Percentiles rank a stretch among this genome's conserved stretches.
Conservation (phyloP, 2,113 vertebrate species). For the Amblyornis subalaris region DNA sequence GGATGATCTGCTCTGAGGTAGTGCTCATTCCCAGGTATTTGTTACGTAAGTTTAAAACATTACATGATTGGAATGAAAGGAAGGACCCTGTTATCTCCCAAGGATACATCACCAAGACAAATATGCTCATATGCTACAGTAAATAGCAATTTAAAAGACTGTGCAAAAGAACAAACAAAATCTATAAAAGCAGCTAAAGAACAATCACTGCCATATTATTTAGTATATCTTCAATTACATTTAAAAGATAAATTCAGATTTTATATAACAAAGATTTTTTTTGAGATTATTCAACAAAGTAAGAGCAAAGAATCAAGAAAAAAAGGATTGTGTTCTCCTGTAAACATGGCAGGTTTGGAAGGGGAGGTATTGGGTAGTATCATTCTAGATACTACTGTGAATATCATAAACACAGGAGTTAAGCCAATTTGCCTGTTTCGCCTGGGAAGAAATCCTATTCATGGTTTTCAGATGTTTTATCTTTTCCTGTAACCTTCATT, state of each 20-base stretch:
- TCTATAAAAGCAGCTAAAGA: background rate
- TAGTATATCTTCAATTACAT: background rate
- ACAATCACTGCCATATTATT: background rate
- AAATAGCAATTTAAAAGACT: slow-evolving; percentile 7
- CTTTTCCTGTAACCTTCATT: background rate
- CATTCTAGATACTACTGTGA: background rate
- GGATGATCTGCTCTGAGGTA: background rate
- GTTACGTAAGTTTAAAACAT: background rate
- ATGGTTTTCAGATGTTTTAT: background rate
- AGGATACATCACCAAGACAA: background rate
- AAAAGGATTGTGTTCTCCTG: background rate
- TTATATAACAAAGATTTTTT: background rate
- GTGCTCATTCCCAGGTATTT: background rate
- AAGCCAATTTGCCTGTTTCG: background rate
- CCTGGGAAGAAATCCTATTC: background rate
- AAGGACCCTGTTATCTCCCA: slow-evolving; percentile 34
- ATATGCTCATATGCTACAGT: slow-evolving; percentile 9
- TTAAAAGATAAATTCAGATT: background rate
- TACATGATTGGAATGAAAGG: background rate
- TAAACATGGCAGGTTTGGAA: background rate
- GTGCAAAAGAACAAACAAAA: background rate
- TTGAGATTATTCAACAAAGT: background rate
- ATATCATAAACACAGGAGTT: background rate
- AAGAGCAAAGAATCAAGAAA: background rate
- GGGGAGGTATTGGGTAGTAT: background rate